phyloP scores from a whole-genome alignment of 2,888 invertebrate genomes.

The Drosophila pseudotakahashii region DNA sequence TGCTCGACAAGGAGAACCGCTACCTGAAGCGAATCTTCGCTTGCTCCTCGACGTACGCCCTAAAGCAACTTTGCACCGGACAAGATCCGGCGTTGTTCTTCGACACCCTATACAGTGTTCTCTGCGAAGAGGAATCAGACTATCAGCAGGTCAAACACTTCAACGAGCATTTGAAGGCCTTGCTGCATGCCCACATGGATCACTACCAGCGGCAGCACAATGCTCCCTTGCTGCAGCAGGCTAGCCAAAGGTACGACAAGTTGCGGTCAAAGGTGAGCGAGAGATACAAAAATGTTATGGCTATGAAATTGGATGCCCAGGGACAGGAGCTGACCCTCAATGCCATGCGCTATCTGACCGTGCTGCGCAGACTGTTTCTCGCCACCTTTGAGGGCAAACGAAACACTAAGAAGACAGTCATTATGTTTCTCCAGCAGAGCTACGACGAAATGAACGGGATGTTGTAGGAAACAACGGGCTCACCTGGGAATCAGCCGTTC shows the following conservation, averaged over 20 bases:
- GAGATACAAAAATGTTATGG: constrained; percentile 57
- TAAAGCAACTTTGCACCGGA: constrained; percentile 16
- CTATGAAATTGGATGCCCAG: constrained; percentile 55
- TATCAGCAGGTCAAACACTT: constrained; percentile 31
- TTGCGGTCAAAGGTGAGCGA: constrained; percentile 49
- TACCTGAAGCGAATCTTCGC: constrained; percentile 50
- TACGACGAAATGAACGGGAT: constrained; percentile 46
- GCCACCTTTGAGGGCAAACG: constrained; percentile 50
- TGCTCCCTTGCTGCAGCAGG: constrained; percentile 41
- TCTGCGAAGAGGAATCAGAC: constrained; percentile 48
- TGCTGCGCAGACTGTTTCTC: constrained; percentile 69
- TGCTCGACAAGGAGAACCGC: constrained; percentile 28
- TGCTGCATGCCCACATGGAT: constrained; percentile 47
- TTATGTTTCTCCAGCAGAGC: constrained; percentile 51
- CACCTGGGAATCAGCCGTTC: constrained; percentile 77
- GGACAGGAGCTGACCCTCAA: constrained; percentile 58
- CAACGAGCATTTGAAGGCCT: constrained; percentile 56
- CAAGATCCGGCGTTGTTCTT: constrained; percentile 30
- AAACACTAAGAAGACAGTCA: constrained; percentile 24
- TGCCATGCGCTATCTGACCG: constrained; percentile 64
- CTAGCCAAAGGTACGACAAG: constrained; percentile 52
- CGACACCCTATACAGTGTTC: constrained; percentile 33
- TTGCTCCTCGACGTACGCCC: constrained; percentile 31
- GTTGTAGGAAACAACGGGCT: constrained; percentile 10
- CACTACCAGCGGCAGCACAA: constrained; percentile 36